Conservation (phyloP, 1,140 invertebrate genomes). For the Rhagoletis pomonella region DNA sequence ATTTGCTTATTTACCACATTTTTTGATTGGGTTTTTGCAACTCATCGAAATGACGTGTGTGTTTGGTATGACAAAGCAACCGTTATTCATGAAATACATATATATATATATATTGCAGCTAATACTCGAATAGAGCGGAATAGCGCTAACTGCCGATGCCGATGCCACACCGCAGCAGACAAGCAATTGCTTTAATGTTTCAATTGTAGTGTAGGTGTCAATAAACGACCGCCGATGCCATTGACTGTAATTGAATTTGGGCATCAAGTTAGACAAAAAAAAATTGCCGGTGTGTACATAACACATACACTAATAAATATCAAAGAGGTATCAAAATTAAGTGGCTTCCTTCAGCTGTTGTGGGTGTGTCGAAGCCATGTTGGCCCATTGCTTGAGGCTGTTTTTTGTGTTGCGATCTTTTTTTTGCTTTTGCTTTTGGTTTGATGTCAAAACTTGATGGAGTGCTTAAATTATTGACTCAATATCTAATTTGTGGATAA, state of each 20-base stretch:
- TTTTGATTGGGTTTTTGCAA: conserved; percentile 32
- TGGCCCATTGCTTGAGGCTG: background rate
- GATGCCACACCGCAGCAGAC: background rate
- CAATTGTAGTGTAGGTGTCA: background rate
- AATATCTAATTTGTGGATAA: conserved; percentile 11
- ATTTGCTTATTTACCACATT: background rate
- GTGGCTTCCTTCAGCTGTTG: background rate
- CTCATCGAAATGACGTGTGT: conserved; percentile 12
- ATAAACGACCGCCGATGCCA: background rate
- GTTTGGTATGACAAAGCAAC: background rate
- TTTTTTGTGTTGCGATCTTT: background rate
- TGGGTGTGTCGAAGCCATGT: background rate
- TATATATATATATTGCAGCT: background rate
- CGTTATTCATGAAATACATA: too few relatives aligned
- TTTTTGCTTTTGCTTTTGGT: background rate
- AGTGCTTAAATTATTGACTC: conserved; percentile 5
- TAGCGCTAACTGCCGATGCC: background rate
- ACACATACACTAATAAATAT: background rate
- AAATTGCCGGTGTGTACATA: background rate
- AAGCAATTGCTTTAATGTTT: background rate
- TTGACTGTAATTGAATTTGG: background rate
- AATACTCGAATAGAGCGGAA: background rate
- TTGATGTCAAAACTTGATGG: conserved; percentile 29
- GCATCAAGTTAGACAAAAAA: background rate
- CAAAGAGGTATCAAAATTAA: background rate